phyloP scores from a whole-genome alignment of 2,888 invertebrate genomes.

The Aromia moschata region DNA sequence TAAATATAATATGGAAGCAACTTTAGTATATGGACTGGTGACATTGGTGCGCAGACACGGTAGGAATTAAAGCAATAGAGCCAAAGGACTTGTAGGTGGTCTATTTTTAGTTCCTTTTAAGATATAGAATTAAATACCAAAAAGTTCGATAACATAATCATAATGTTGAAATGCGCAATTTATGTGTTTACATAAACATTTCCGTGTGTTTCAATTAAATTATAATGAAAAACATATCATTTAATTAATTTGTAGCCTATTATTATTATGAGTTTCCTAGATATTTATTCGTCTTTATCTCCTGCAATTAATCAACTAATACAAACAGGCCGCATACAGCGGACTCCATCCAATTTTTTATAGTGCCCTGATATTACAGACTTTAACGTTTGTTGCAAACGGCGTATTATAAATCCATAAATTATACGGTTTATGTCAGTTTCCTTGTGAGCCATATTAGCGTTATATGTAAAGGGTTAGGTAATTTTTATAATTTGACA shows the following conservation, averaged over 20 bases:
- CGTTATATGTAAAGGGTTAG: not conserved
- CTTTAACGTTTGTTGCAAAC: conserved; percentile 18
- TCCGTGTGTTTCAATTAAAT: not conserved
- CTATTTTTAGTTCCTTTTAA: too few species aligned
- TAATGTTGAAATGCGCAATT: too few species aligned
- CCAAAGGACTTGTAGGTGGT: too few species aligned
- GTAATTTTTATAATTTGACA: too few species aligned
- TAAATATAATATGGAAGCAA: too few species aligned
- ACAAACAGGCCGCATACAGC: conserved; percentile 7
- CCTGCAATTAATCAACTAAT: conserved; percentile 15
- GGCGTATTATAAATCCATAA: conserved; percentile 17
- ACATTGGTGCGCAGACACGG: too few species aligned
- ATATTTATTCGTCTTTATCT: conserved; percentile 11
- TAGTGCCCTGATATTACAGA: not conserved
- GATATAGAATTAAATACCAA: too few species aligned
- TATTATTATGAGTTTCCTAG: not conserved
- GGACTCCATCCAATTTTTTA: not conserved
- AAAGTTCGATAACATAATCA: too few species aligned
- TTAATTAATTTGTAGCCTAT: not conserved
- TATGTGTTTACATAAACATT: not conserved
- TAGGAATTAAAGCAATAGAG: too few species aligned
- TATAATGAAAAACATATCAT: not conserved
- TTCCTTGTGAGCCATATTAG: conserved; percentile 6
- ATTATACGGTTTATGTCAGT: conserved; percentile 9
- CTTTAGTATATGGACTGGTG: too few species aligned